These are phyloP conservation scores for Temnothorax longispinosus DNA, from an alignment of 1,140 invertebrate genomes.

Conservation along the genomic window DNA sequence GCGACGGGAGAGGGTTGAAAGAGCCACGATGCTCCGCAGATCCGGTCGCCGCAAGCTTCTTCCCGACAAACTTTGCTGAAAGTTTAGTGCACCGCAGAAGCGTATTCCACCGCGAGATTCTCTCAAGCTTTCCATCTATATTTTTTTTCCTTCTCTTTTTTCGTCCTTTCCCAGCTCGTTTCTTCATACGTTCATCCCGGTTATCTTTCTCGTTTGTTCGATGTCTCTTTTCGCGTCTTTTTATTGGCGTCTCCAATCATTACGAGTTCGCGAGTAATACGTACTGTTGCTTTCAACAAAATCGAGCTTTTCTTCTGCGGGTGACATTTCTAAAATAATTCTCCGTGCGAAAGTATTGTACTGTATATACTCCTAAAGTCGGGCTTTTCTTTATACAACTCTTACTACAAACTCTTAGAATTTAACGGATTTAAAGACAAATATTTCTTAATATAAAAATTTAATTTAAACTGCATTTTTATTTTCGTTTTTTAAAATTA, in stretches of 20 bases:
- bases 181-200: neutral
- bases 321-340: slow-evolving; percentile 8
- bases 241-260: neutral
- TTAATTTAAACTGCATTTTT: neutral
- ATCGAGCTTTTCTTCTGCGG: neutral
- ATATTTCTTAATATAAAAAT: neutral
- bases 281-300: slow-evolving; percentile 10
- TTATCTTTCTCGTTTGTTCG: neutral
- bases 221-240: neutral
- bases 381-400: neutral
- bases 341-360: neutral
- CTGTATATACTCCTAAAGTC: neutral
- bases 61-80: slow-evolving; percentile 24
- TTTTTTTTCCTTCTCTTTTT: neutral
- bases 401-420: neutral
- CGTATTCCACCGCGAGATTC: slow-evolving; percentile 17
- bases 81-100: slow-evolving; percentile 5
- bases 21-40: neutral
- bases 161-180: neutral
- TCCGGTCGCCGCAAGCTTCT: neutral
- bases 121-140: slow-evolving; percentile 24
- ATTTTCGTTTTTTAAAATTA: neutral
- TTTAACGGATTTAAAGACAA: neutral
- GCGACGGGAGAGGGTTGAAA: slow-evolving; percentile 13
- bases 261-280: neutral